Conservation (phyloP, 2,797 vertebrate species). For the Mormyrops boulengeri region DNA sequence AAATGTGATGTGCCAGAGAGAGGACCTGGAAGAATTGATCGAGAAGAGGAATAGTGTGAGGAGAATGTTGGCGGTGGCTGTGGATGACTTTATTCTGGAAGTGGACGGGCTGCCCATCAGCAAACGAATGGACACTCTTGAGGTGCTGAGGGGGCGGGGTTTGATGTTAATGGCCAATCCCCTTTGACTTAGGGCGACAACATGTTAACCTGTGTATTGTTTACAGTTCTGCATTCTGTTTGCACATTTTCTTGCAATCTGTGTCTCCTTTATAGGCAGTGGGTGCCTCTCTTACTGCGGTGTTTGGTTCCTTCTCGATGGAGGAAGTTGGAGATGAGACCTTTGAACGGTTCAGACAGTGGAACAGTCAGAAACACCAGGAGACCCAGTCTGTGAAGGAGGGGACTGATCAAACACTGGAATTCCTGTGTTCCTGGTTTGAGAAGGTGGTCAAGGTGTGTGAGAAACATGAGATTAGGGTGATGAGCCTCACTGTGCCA, state of each 20-base stretch:
- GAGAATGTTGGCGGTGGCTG: constrained; percentile 43
- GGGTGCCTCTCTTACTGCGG: constrained; percentile 23
- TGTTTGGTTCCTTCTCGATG: constrained; percentile 43
- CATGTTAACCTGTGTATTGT: background rate
- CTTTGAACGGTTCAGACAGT: constrained; percentile 56
- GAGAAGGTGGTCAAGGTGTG: constrained; percentile 52
- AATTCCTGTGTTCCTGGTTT: constrained; percentile 51
- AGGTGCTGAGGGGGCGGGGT: constrained; percentile 44
- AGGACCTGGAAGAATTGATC: constrained; percentile 51
- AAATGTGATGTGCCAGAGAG: constrained; percentile 37
- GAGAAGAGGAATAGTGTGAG: constrained; percentile 51
- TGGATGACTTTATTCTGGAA: constrained; percentile 55
- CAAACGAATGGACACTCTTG: constrained; percentile 48
- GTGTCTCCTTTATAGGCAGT: constrained; percentile 22
- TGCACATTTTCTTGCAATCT: background rate
- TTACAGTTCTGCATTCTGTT: background rate
- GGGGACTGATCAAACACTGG: constrained; percentile 50
- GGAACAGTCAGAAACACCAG: constrained; percentile 52
- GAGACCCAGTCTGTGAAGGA: constrained; percentile 49
- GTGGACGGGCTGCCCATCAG: constrained; percentile 50
- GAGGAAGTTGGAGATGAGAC: constrained; percentile 36
- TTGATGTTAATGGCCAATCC: background rate
- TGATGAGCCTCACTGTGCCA: background rate
- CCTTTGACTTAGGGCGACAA: background rate
- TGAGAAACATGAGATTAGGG: background rate